Base-by-base conservation (phyloP, 2,888 invertebrate species). In the Caenorhabditis macrosperma region DNA sequence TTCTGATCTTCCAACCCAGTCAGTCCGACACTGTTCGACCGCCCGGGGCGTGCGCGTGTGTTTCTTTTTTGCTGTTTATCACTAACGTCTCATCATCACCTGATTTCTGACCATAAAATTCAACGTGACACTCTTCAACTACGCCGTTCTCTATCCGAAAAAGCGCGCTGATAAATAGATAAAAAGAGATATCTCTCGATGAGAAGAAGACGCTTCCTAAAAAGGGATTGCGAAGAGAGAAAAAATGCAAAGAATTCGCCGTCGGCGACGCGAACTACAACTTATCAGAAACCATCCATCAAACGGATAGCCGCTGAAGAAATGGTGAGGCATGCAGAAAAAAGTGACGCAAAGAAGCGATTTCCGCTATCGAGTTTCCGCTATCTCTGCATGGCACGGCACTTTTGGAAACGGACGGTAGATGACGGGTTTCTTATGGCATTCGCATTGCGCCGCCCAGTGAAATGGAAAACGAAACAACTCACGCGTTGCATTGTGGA, bases 181-280 rank as follows among this genome's bases (percentile, higher is more conserved):
- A 38, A 12, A 38, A 15, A 38, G 15, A 12, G 12, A 38, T 3
- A 38, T 10, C 12, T 5, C 9, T 38, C 12, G n/a, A n/a, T 38
- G 9, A 3, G 12, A 9, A 46, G 15, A 44, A 44, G 33, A 15
- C 15, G 6, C 38, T 59, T 63, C 24, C 35, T 24, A 35, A 44
- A 61, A 44, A 54, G 10, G 26, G 50, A 71, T 30, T 52, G 35
- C 35, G 30, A 28, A 15, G 41, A 38, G 33, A 20, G n/a, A 30
- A 69, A 52, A 61, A 63, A 72, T 72, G 54, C 63, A 35, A 63
- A 64, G 72, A 72, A 72, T 72, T 72, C 50, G n/a, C n/a, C n/a
- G 35, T 24, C 15, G 41, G 46, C 59, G 46, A 30, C 57, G 44
- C 59, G 46, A 71, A 71, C 72, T 63, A 72, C 63, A 72, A 72